Conservation (phyloP, 37 sponge, comb jelly and placozoan genomes). For the Ephydatia muelleri region DNA sequence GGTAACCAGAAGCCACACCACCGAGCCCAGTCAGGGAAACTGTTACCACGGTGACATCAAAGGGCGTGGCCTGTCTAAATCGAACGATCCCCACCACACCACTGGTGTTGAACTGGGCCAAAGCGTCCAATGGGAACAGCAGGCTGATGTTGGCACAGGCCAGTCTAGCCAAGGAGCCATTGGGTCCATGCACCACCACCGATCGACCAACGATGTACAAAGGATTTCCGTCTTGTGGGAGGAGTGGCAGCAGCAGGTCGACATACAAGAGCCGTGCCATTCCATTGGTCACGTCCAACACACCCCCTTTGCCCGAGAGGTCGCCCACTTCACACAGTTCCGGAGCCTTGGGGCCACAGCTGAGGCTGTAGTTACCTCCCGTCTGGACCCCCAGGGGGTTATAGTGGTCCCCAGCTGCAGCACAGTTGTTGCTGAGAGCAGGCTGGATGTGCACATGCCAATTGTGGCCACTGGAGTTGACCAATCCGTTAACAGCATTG, state of each 20-base stretch:
- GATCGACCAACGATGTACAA: constrained; percentile 45
- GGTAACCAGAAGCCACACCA: constrained; percentile 46
- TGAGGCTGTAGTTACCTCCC: neutral
- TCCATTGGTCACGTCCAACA: constrained; percentile 27
- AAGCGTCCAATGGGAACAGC: constrained; percentile 33
- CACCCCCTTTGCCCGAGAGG: constrained; percentile 54
- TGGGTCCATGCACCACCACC: constrained; percentile 56
- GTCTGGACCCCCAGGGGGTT: constrained; percentile 32
- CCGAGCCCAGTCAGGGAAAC: constrained; percentile 55
- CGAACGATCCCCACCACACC: constrained; percentile 50
- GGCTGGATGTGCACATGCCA: constrained; percentile 62
- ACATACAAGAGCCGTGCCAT: constrained; percentile 31
- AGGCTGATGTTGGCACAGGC: constrained; percentile 55
- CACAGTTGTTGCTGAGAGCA: constrained; percentile 12
- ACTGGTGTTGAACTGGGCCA: neutral
- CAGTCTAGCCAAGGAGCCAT: constrained; percentile 24
- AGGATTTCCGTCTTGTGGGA: neutral
- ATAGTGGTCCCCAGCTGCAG: constrained; percentile 29
- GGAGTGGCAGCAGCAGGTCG: constrained; percentile 54
- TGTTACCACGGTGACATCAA: constrained; percentile 45
- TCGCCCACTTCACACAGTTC: constrained; percentile 70
- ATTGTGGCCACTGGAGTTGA: constrained; percentile 44
- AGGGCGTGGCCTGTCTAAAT: constrained; percentile 61
- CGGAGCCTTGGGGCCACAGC: constrained; percentile 20
- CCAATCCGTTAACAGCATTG: neutral